phyloP scores from a whole-genome alignment of 1,140 invertebrate genomes.

The Macrosteles quadrilineatus region DNA sequence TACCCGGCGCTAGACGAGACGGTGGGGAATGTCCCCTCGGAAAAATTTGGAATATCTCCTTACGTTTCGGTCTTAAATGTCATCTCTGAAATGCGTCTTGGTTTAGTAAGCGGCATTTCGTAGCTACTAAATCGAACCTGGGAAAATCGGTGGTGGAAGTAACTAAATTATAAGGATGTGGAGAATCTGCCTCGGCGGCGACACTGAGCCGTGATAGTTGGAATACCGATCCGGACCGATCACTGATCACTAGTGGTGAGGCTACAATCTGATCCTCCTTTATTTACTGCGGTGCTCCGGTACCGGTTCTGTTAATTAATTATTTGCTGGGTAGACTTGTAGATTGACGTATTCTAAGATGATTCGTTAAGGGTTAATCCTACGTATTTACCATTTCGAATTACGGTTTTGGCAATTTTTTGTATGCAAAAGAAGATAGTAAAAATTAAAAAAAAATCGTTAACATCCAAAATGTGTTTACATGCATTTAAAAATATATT shows the following conservation, averaged over 20 bases:
- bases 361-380: too few species aligned
- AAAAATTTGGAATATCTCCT: neutral
- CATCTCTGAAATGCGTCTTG: constrained; percentile 3
- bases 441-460: too few species aligned
- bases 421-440: too few species aligned
- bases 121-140: constrained; percentile 1
- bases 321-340: neutral
- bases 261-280: constrained; percentile 8
- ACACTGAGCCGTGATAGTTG: neutral
- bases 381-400: too few species aligned
- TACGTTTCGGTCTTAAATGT: neutral
- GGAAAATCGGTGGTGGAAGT: neutral
- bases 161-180: constrained; percentile 14
- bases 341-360: too few species aligned
- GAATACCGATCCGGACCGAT: too few species aligned
- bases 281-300: neutral
- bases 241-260: neutral
- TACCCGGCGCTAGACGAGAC: too few species aligned
- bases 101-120: constrained; percentile 3
- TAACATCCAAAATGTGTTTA: too few species aligned
- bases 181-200: neutral
- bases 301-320: neutral
- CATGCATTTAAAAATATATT: too few species aligned
- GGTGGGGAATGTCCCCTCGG: neutral
- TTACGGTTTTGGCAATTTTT: too few species aligned